Conservation (phyloP, 1,140 invertebrate genomes). For the Microplitis mediator region DNA sequence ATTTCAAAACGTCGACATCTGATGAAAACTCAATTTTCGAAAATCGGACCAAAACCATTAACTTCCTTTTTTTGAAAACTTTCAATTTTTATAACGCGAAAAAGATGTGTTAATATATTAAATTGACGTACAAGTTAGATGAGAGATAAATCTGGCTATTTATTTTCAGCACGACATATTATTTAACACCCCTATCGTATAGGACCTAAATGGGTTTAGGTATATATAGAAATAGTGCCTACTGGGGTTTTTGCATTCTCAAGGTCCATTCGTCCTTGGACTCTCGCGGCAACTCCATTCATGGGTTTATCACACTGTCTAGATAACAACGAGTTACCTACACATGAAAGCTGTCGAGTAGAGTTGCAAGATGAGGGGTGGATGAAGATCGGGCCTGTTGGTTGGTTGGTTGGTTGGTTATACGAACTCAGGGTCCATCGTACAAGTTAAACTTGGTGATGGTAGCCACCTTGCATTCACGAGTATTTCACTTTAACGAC, state of each 20-base stretch:
- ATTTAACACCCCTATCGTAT: background rate
- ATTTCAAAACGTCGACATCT: too few relatives aligned
- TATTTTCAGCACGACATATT: background rate
- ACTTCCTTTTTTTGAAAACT: too few relatives aligned
- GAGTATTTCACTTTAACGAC: constrained; percentile 64
- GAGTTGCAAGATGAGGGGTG: constrained; percentile 19
- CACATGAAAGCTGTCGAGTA: constrained; percentile 42
- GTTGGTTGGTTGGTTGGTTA: constrained; percentile 17
- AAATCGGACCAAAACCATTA: too few relatives aligned
- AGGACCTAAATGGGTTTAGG: background rate
- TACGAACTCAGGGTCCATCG: background rate
- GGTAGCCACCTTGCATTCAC: constrained; percentile 59
- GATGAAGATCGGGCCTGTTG: constrained; percentile 29
- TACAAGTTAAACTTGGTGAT: background rate
- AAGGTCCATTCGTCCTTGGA: constrained; percentile 42
- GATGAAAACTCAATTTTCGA: too few relatives aligned
- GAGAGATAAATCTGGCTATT: background rate
- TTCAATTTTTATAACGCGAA: too few relatives aligned
- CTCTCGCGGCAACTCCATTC: constrained; percentile 54
- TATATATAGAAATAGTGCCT: too few relatives aligned
- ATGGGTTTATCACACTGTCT: constrained; percentile 62
- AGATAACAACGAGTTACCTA: constrained; percentile 66
- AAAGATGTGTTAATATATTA: too few relatives aligned
- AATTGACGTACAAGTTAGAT: too few relatives aligned
- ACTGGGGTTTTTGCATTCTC: constrained; percentile 44